Evolutionary conservation across 2,113 vertebrate species (phyloP).

Genomic region (Thunnus maccoyii): DNA sequence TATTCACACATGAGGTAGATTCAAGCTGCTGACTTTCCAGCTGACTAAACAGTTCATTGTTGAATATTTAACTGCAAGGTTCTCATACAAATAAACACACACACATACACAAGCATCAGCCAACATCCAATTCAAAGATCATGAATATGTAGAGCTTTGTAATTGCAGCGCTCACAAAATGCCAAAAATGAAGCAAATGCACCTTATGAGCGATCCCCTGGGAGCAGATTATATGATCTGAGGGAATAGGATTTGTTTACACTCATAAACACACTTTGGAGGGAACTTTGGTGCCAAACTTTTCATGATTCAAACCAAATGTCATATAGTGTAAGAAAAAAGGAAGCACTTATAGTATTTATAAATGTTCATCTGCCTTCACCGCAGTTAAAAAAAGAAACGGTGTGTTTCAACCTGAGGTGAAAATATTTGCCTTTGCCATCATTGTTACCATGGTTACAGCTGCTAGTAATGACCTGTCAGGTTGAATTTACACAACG

Average conservation of each 20-base stretch:
- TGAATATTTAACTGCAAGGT: conserved; percentile 2
- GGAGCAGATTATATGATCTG: conserved; percentile 1
- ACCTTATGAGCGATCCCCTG: not conserved
- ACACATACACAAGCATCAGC: not conserved
- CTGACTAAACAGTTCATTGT: conserved; percentile 22
- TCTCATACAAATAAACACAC: not conserved
- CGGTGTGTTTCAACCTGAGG: conserved; percentile 2
- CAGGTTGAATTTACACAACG: conserved; percentile 39
- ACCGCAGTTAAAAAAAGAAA: not conserved
- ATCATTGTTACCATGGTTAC: conserved; percentile 50
- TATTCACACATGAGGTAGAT: not conserved
- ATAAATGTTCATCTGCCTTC: not conserved
- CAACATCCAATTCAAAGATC: conserved; percentile 2
- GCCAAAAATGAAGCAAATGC: conserved; percentile 4
- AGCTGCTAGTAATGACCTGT: conserved; percentile 25
- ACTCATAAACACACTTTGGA: not conserved
- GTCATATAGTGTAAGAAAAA: not conserved
- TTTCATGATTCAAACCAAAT: conserved; percentile 14
- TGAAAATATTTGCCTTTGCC: conserved; percentile 20
- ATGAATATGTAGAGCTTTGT: conserved; percentile 34
- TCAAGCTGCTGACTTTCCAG: conserved; percentile 11
- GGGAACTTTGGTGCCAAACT: conserved; percentile 1
- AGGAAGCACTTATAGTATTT: not conserved
- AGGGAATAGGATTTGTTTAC: not conserved
- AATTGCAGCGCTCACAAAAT: not conserved